A percentile compares a stretch with the other conserved stretches of the same genome.
Evolutionary conservation across 1,140 invertebrate genomes (phyloP).

Genomic region (Lordiphosa collinella): DNA sequence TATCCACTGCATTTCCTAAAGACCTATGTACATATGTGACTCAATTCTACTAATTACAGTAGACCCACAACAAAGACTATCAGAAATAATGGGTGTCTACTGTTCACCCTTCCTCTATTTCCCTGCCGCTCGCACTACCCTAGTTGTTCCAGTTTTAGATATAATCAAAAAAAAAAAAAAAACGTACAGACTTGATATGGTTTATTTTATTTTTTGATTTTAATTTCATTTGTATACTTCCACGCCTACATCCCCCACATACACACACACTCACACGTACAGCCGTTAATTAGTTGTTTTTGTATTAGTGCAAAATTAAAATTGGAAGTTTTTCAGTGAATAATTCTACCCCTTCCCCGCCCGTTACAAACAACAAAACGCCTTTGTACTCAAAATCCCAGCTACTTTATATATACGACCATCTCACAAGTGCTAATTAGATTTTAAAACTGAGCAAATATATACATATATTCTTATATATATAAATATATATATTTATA

Average conservation of each 20-base stretch:
- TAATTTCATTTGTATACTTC: neutral
- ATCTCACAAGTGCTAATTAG: slow-evolving; percentile 80
- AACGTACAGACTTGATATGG: too few species aligned
- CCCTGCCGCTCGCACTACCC: too few species aligned
- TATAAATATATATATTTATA: slow-evolving; percentile 1
- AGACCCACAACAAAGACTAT: too few species aligned
- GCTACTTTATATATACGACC: slow-evolving; percentile 69
- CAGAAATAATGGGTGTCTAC: too few species aligned
- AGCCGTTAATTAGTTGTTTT: slow-evolving; percentile 18
- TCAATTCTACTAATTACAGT: too few species aligned
- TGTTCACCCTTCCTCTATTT: too few species aligned
- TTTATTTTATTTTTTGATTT: too few species aligned
- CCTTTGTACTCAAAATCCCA: slow-evolving; percentile 40
- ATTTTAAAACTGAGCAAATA: slow-evolving; percentile 29
- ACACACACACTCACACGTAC: slow-evolving; percentile 17
- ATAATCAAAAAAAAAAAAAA: too few species aligned
- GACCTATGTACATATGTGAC: too few species aligned
- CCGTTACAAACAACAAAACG: slow-evolving; percentile 14
- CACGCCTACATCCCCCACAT: slow-evolving; percentile 13
- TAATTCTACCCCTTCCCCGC: slow-evolving; percentile 13
- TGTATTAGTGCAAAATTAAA: slow-evolving; percentile 35
- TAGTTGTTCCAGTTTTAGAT: too few species aligned
- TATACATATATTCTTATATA: slow-evolving; percentile 15
- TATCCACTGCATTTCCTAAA: too few species aligned
- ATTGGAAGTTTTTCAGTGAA: slow-evolving; percentile 27